Conservation (phyloP, 1,140 invertebrate species). For the Chironomus striatipennis region DNA sequence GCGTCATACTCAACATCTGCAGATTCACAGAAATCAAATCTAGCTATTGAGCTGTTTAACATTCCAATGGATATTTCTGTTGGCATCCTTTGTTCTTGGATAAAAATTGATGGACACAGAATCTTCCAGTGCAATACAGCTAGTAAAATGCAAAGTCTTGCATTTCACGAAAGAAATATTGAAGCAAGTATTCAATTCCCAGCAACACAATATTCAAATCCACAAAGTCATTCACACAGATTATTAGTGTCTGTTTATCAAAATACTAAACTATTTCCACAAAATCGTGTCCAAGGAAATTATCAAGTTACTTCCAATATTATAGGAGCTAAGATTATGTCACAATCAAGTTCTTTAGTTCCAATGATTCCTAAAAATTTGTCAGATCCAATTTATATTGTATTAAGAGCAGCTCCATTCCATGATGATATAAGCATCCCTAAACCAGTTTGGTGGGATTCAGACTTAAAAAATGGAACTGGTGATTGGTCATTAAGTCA, state of each 20-base stretch:
- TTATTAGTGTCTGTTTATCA: constrained; percentile 62
- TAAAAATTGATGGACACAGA: constrained; percentile 32
- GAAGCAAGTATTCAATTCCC: constrained; percentile 65
- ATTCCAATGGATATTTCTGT: constrained; percentile 57
- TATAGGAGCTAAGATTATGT: constrained; percentile 54
- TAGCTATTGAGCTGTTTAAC: constrained; percentile 63
- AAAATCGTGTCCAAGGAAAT: constrained; percentile 35
- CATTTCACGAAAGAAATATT: constrained; percentile 51
- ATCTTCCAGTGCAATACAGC: constrained; percentile 56
- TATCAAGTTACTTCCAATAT: constrained; percentile 51
- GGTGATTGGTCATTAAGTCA: constrained; percentile 57
- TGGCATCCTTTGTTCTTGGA: constrained; percentile 67
- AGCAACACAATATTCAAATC: constrained; percentile 40
- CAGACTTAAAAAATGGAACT: constrained; percentile 45
- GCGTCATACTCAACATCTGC: constrained; percentile 27
- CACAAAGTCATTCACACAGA: constrained; percentile 40
- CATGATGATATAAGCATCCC: constrained; percentile 43
- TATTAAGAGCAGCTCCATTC: constrained; percentile 47
- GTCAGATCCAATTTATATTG: constrained; percentile 56
- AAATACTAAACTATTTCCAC: constrained; percentile 59
- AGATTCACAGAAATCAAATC: constrained; percentile 40
- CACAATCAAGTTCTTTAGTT: constrained; percentile 29
- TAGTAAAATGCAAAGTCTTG: constrained; percentile 49
- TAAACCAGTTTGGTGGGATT: constrained; percentile 61
- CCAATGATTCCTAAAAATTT: constrained; percentile 41